phyloP scores from a whole-genome alignment of 1,140 invertebrate species.

The Saccostrea cuccullata region DNA sequence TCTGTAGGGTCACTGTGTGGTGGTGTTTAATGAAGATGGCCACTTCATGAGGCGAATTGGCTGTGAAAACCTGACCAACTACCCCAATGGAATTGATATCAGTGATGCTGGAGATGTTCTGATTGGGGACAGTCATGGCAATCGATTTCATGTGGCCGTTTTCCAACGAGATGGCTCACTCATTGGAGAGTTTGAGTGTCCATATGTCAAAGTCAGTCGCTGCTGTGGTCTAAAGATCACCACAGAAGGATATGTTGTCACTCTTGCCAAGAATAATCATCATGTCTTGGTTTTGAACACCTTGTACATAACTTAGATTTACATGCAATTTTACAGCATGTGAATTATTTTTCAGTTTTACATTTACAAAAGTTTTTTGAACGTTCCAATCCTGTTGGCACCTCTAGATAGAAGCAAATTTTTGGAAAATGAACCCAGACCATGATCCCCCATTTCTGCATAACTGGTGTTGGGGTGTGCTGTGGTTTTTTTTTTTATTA shows the following conservation, averaged over 20 bases:
- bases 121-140: conserved; percentile 97
- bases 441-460: background rate
- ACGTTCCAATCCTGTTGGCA: conserved; percentile 22
- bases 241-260: conserved; percentile 96
- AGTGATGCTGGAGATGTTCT: conserved; percentile 96
- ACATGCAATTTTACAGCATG: conserved; percentile 41
- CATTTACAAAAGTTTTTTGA: conserved; percentile 38
- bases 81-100: conserved; percentile 98
- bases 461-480: conserved; percentile 18
- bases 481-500: background rate
- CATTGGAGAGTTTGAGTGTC: conserved; percentile 96
- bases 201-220: conserved; percentile 96
- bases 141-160: conserved; percentile 97
- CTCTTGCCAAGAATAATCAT: conserved; percentile 98
- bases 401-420: conserved; percentile 7
- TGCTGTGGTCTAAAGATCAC: conserved; percentile 98
- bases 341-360: conserved; percentile 3
- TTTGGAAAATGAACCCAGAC: background rate
- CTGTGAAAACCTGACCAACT: conserved; percentile 96
- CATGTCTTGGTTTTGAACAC: conserved; percentile 97
- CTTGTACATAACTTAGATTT: conserved; percentile 85
- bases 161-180: conserved; percentile 90
- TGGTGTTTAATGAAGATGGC: conserved; percentile 95
- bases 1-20: conserved; percentile 91
- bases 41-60: conserved; percentile 94